Evolutionary conservation across 2,797 vertebrate species (phyloP).

Genomic region (Paguma larvata): DNA sequence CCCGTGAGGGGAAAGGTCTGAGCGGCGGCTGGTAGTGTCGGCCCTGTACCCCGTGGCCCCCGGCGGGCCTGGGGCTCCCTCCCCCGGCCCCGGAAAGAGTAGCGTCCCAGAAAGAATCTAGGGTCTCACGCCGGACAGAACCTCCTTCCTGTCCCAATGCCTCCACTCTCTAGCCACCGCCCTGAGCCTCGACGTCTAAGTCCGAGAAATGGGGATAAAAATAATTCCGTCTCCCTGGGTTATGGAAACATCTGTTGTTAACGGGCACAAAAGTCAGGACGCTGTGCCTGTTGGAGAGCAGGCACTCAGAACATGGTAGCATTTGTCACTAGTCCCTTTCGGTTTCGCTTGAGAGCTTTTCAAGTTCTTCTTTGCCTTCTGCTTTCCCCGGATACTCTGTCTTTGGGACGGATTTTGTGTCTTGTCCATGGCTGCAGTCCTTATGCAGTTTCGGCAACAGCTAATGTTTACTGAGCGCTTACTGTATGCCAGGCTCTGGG

Average conservation of each 20-base stretch:
- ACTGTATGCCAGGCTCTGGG: background rate
- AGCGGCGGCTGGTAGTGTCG: background rate
- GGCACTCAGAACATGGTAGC: background rate
- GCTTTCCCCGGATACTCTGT: background rate
- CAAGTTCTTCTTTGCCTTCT: background rate
- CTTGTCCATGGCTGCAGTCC: fast-evolving
- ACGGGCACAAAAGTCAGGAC: background rate
- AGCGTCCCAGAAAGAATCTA: background rate
- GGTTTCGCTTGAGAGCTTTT: background rate
- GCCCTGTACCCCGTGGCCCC: background rate
- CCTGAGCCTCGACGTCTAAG: background rate
- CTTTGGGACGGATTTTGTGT: background rate
- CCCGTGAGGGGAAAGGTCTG: background rate
- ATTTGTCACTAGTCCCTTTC: background rate
- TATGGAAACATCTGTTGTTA: background rate
- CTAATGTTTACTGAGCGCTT: fast-evolving
- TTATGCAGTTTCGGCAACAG: background rate
- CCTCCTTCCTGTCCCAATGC: background rate
- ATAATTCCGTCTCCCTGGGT: background rate
- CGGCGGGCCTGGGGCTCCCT: background rate
- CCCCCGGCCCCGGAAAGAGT: background rate
- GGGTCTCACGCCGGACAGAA: background rate
- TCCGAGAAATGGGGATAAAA: background rate
- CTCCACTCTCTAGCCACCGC: background rate
- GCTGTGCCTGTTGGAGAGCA: background rate